Conservation (phyloP, 2,113 vertebrate genomes). For the Psittacus erithacus region DNA sequence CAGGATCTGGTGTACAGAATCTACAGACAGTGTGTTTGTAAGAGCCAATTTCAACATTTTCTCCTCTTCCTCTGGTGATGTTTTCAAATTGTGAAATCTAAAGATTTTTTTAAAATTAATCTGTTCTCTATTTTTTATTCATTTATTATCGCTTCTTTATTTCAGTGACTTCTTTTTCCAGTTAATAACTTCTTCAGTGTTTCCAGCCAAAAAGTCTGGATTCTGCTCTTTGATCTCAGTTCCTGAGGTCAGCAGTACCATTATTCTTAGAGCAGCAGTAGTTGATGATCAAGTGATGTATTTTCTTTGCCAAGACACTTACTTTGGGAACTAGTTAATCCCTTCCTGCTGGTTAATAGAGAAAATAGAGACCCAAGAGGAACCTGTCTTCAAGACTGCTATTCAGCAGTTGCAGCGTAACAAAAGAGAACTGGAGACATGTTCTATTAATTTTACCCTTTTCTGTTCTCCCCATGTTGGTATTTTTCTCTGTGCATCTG, state of each 20-base stretch:
- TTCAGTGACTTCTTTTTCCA: neutral
- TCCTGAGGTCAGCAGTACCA: neutral
- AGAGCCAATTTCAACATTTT: neutral
- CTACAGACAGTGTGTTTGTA: neutral
- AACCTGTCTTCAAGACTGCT: neutral
- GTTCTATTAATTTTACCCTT: neutral
- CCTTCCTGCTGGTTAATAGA: neutral
- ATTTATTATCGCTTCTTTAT: neutral
- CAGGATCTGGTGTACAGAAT: neutral
- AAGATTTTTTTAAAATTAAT: neutral
- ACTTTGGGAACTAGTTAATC: neutral
- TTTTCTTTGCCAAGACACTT: neutral
- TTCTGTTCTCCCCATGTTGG: neutral
- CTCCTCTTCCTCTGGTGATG: neutral
- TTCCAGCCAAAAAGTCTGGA: neutral
- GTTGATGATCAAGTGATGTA: neutral
- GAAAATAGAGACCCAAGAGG: neutral
- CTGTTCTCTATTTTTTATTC: neutral
- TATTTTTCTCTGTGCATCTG: neutral
- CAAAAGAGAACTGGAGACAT: neutral
- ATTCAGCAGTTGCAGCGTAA: neutral
- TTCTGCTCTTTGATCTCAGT: neutral
- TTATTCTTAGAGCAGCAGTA: neutral
- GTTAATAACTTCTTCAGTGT: accelerated
- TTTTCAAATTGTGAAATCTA: neutral